Conservation (phyloP, 2,888 invertebrate species). For the Strigamia maritima region DNA sequence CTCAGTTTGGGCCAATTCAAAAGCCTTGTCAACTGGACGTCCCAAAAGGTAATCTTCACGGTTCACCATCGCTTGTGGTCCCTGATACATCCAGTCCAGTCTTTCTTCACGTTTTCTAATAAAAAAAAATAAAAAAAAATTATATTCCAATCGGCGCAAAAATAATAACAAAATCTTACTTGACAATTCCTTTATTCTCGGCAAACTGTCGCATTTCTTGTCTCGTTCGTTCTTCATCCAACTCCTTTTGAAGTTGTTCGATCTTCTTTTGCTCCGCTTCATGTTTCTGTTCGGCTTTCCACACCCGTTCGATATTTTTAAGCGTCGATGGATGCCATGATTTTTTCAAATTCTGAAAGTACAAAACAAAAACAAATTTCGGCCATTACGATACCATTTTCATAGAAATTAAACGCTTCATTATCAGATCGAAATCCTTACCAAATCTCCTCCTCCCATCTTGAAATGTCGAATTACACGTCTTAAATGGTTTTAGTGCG, state of each 20-base stretch:
- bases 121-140: neutral
- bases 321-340: constrained; percentile 76
- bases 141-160: neutral
- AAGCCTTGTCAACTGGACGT: constrained; percentile 73
- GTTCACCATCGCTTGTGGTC: constrained; percentile 61
- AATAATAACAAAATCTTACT: constrained; percentile 42
- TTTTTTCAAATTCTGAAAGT: constrained; percentile 67
- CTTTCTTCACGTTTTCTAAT: constrained; percentile 32
- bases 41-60: constrained; percentile 87
- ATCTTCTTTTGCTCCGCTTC: constrained; percentile 67
- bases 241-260: constrained; percentile 65
- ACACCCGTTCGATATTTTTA: constrained; percentile 72
- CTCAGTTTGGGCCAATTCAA: constrained; percentile 60
- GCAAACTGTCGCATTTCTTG: constrained; percentile 65
- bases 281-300: constrained; percentile 72
- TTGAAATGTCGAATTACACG: neutral
- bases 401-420: neutral
- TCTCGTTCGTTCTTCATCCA: constrained; percentile 64
- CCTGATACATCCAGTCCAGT: constrained; percentile 57
- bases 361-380: constrained; percentile 37
- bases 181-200: constrained; percentile 57
- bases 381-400: neutral
- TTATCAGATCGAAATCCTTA: neutral
- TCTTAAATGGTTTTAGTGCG: neutral
- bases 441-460: constrained; percentile 28